Evolutionary conservation across 2,113 vertebrate genomes (phyloP).

Genomic region (Rousettus leschenaultii): DNA sequence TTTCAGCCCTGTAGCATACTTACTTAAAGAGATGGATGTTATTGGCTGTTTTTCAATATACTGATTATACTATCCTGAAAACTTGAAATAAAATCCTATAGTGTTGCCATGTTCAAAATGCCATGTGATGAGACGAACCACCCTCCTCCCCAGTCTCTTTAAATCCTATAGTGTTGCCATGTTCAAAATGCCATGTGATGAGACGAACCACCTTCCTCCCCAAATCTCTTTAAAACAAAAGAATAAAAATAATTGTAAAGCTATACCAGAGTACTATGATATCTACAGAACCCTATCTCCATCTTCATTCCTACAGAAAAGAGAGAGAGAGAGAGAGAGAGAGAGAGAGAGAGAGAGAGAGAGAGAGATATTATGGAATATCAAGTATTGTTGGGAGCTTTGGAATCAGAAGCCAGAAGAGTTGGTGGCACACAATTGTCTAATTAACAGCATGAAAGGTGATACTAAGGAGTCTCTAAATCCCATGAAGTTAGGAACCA

Average conservation of each 20-base stretch:
- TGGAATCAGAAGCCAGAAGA: not conserved
- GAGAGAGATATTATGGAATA: not conserved
- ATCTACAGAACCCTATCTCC: not conserved
- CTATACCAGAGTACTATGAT: not conserved
- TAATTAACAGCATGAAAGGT: not conserved
- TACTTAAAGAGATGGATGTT: constrained; percentile 68
- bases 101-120: not conserved
- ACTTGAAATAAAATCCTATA: constrained; percentile 28
- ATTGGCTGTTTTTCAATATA: constrained; percentile 50
- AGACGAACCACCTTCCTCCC: not conserved
- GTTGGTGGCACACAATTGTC: not conserved
- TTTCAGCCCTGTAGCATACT: constrained; percentile 61
- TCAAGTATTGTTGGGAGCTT: not conserved
- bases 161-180: not conserved
- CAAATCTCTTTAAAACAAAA: not conserved
- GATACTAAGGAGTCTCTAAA: not conserved
- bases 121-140: not conserved
- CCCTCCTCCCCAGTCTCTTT: not conserved
- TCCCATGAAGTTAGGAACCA: not conserved
- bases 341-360: not conserved
- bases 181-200: not conserved
- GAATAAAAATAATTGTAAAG: not conserved
- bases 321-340: not conserved
- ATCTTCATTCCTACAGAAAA: not conserved
- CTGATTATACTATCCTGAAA: constrained; percentile 44